These are phyloP conservation scores for Garrulus glandarius DNA, from an alignment of 2,797 vertebrate species.

Conservation along the genomic window DNA sequence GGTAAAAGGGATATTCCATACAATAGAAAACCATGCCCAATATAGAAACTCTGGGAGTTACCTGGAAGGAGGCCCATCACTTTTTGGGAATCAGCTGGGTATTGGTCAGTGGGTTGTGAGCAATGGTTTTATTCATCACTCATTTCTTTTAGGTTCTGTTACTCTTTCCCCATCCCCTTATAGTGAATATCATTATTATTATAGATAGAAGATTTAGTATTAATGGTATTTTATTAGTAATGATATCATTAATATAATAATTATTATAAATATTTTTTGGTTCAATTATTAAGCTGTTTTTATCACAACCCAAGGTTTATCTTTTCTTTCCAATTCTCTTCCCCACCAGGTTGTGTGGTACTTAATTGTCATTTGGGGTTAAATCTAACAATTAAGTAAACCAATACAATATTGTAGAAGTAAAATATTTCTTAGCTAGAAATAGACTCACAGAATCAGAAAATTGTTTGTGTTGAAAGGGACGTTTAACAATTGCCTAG, in stretches of 20 bases:
- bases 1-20: neutral
- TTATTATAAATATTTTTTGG: fast-evolving
- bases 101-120: neutral
- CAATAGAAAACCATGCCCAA: neutral
- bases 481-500: neutral
- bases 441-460: neutral
- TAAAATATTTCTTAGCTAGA: neutral
- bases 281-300: neutral
- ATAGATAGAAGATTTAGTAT: neutral
- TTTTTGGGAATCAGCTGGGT: neutral
- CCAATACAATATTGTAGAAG: neutral
- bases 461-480: neutral
- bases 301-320: neutral
- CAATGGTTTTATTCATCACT: neutral
- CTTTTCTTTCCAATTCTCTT: neutral
- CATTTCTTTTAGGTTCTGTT: neutral
- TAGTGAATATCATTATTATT: neutral
- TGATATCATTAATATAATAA: fast-evolving
- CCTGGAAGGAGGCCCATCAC: neutral
- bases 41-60: neutral
- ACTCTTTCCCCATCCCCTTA: neutral
- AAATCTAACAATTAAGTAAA: neutral
- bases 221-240: neutral
- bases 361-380: too few species aligned
- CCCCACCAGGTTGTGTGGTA: neutral